Percentiles rank a stretch among this genome's conserved stretches.
These are phyloP conservation scores for Gracilinanus agilis DNA, from an alignment of 2,113 vertebrate species.

Conservation along the genomic window DNA sequence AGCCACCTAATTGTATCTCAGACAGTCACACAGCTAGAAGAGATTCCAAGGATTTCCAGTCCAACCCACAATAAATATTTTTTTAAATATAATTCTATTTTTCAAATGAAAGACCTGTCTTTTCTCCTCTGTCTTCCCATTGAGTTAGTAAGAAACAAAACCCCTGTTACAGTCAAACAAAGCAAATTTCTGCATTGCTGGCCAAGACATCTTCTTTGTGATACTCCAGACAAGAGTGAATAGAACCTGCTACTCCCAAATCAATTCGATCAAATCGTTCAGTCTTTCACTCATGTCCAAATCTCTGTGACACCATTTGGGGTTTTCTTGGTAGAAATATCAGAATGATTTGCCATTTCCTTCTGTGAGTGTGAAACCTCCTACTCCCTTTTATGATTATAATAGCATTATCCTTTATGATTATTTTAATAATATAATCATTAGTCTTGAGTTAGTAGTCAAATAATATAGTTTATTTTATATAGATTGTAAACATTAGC, in stretches of 20 bases:
- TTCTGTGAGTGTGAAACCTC: background rate
- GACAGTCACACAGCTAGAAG: background rate
- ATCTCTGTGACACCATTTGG: background rate
- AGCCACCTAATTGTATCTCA: background rate
- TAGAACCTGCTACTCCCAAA: background rate
- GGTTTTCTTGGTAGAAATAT: background rate
- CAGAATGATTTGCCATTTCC: background rate
- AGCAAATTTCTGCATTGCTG: background rate
- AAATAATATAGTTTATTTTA: no score
- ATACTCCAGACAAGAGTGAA: background rate
- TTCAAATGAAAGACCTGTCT: background rate
- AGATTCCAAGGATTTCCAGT: background rate
- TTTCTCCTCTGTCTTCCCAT: background rate
- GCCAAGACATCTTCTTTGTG: background rate
- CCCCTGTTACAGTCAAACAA: background rate
- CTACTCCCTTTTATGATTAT: no score
- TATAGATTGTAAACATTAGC: no score
- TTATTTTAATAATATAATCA: no score
- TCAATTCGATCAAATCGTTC: background rate
- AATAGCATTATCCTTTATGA: no score
- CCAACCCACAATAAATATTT: background rate
- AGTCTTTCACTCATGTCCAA: background rate
- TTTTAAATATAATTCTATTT: background rate
- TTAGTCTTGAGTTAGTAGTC: no score
- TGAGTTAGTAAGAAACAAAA: background rate